phyloP scores from a whole-genome alignment of 2,797 vertebrate species.

The Danio albolineatus region DNA sequence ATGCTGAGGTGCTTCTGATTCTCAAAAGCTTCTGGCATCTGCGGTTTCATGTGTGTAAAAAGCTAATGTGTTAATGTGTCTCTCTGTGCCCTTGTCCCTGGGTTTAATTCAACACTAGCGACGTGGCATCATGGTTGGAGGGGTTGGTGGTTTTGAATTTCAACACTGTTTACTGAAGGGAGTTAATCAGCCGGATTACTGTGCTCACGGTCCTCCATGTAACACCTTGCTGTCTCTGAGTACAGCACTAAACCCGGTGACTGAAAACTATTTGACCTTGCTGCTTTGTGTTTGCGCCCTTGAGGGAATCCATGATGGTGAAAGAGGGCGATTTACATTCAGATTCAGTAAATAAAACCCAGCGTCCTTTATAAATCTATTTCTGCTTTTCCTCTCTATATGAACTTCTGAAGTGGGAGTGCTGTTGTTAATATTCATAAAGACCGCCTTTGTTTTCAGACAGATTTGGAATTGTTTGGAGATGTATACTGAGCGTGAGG shows the following conservation, averaged over 20 bases:
- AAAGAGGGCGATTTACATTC: slow-evolving; percentile 3
- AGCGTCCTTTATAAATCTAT: not conserved
- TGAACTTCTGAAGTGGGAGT: not conserved
- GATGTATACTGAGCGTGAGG: not conserved
- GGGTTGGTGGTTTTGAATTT: slow-evolving; percentile 27
- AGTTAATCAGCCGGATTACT: slow-evolving; percentile 22
- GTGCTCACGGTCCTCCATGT: slow-evolving; percentile 1
- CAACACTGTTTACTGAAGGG: slow-evolving; percentile 19
- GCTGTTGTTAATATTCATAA: slow-evolving; percentile 23
- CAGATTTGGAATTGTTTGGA: not conserved
- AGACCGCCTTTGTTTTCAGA: slow-evolving; percentile 17
- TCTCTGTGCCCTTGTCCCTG: slow-evolving; percentile 14
- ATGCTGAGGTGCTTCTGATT: slow-evolving; percentile 15
- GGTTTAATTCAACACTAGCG: slow-evolving; percentile 12
- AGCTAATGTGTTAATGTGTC: slow-evolving; percentile 4
- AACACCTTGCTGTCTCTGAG: slow-evolving; percentile 29
- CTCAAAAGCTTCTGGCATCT: slow-evolving; percentile 23
- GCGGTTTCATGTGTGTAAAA: slow-evolving; percentile 4
- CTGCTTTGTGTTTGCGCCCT: slow-evolving; percentile 3
- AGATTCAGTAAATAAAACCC: not conserved
- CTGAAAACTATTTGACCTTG: slow-evolving; percentile 37
- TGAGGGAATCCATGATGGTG: not conserved
- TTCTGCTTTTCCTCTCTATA: not conserved
- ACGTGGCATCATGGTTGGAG: not conserved
- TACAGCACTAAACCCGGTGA: slow-evolving; percentile 27